Evolutionary conservation across 2,113 vertebrate genomes (phyloP).

Genomic region (Bagarius yarrelli): DNA sequence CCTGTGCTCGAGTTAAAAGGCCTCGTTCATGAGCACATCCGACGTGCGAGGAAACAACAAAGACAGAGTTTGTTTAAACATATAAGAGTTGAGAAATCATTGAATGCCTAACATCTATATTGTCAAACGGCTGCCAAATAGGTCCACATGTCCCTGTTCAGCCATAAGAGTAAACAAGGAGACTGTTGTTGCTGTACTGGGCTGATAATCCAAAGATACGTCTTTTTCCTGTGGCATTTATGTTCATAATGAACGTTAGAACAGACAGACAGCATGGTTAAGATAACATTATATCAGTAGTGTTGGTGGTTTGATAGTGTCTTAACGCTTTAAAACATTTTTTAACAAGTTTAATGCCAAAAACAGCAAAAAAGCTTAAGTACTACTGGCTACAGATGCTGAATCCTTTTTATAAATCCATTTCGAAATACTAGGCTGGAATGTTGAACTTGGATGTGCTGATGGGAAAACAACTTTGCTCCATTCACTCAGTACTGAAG

Average conservation of each 20-base stretch:
- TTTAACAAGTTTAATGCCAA: conserved; percentile 33
- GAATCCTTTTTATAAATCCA: conserved; percentile 17
- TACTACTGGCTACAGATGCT: conserved; percentile 25
- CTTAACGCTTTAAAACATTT: conserved; percentile 29
- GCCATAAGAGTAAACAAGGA: conserved; percentile 8
- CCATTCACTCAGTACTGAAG: conserved; percentile 27
- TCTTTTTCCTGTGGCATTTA: not conserved
- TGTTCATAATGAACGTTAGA: conserved; percentile 25
- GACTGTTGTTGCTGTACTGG: conserved; percentile 19
- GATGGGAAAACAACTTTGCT: conserved; percentile 18
- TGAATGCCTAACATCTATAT: not conserved
- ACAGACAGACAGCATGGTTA: conserved; percentile 4
- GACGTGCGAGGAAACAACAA: conserved; percentile 5
- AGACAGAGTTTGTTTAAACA: not conserved
- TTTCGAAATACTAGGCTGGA: not conserved
- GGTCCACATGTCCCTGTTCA: conserved; percentile 11
- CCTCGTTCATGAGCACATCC: conserved; percentile 14
- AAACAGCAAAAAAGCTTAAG: conserved; percentile 6
- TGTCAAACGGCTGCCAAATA: conserved; percentile 5
- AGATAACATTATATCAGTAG: conserved; percentile 24
- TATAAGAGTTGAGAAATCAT: not conserved
- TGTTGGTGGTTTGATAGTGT: conserved; percentile 16
- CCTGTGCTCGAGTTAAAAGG: conserved; percentile 31
- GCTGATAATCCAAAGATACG: conserved; percentile 22
- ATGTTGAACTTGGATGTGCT: conserved; percentile 41